phyloP scores from a whole-genome alignment of 2,888 invertebrate genomes.

The Trichogramma evanescens region DNA sequence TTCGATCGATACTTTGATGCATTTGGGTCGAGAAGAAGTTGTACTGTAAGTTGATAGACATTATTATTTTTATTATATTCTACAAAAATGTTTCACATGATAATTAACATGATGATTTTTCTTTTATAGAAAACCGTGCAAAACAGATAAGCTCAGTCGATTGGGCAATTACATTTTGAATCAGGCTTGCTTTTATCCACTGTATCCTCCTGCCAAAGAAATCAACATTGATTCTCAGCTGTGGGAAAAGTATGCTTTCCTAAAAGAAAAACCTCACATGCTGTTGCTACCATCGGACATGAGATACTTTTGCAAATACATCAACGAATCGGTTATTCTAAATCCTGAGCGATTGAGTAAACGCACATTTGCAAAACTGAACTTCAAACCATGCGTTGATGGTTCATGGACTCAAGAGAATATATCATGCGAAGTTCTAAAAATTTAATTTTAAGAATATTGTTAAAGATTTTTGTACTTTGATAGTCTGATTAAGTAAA shows the following conservation, averaged over 20 bases:
- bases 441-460: slow-evolving; percentile 26
- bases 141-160: slow-evolving; percentile 65
- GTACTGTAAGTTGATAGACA: slow-evolving; percentile 53
- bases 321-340: slow-evolving; percentile 70
- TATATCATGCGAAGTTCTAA: slow-evolving; percentile 39
- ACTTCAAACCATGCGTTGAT: slow-evolving; percentile 43
- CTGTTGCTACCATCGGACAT: slow-evolving; percentile 80
- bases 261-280: slow-evolving; percentile 72
- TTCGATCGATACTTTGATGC: slow-evolving; percentile 76
- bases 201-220: slow-evolving; percentile 66
- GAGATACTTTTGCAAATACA: slow-evolving; percentile 69
- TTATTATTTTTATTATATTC: neutral
- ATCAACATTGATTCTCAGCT: slow-evolving; percentile 65
- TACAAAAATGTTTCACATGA: neutral
- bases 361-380: slow-evolving; percentile 68
- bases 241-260: slow-evolving; percentile 64
- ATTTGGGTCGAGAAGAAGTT: slow-evolving; percentile 74
- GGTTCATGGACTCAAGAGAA: slow-evolving; percentile 29
- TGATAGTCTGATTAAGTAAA: no score
- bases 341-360: slow-evolving; percentile 82
- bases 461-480: neutral
- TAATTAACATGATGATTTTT: neutral
- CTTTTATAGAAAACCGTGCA: slow-evolving; percentile 45
- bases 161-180: slow-evolving; percentile 66
- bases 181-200: slow-evolving; percentile 76